Evolutionary conservation across 2,888 invertebrate genomes (phyloP), one percentile per base, ranked within the genome.

Genomic region (Tholera decimalis): DNA sequence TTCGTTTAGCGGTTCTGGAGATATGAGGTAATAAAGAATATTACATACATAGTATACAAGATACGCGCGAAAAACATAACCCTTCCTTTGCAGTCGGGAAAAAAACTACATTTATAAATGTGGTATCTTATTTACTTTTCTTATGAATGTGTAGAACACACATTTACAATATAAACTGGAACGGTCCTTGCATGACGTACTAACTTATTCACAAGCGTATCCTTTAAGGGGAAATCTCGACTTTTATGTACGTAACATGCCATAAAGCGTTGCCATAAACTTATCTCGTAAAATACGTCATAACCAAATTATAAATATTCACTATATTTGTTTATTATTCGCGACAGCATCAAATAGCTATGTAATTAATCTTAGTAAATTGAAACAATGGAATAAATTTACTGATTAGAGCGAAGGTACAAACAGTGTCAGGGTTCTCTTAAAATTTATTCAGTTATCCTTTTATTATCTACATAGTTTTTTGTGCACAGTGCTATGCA

Each of bases 201-300:
- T 92, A 91, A 93, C 87, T 92, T 93, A 94, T 94, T 94, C 91
- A 92, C 85, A 88, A 85, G 84, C 83, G 83, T 88, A 89, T 88
- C 87, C 89, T 91, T 91, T 89, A 89, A 87, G 80, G 86, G 88
- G 84, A 93, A 95, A 95, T 95, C 95, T 91, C 92, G 83, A 89
- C 92, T 94, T 94, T 94, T 91, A 94, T 89, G 92, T 84, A 81
- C 86, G 90, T 90, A 92, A 93, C 94, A 93, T 91, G 90, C 91
- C 92, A 91, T 95, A 94, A 95, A 95, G 83, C 82, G 71, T 71
- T 57, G 88, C 79, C 88, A 87, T 94, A 93, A 94, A 94, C 85
- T 82, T 68, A 74, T 69, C 84, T 88, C 93, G 89, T 95, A 93
- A 94, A 93, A 87, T 88, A 87, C 85, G 88, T 87, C 86, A 89